Evolutionary conservation across 2,113 vertebrate species (phyloP).

Genomic region (Cepphus grylle): DNA sequence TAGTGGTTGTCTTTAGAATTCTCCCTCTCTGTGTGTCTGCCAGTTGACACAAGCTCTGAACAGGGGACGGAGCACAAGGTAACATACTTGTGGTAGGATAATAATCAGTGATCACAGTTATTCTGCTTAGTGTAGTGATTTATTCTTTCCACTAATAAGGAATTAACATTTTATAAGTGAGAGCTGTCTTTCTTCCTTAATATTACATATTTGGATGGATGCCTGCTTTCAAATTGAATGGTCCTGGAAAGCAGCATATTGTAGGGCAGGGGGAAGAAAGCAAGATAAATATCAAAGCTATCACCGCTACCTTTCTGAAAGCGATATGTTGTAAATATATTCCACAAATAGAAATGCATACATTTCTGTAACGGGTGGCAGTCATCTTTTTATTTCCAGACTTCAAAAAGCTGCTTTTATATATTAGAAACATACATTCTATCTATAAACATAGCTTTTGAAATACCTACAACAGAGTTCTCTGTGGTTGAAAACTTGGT

Average conservation of each 20-base stretch:
- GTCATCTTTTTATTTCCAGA: background rate
- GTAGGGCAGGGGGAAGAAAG: background rate
- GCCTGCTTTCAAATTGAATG: background rate
- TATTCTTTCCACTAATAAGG: background rate
- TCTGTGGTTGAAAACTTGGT: background rate
- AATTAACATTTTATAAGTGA: background rate
- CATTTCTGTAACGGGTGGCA: background rate
- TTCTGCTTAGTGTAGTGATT: background rate
- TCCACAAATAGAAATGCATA: background rate
- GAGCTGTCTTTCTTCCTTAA: background rate
- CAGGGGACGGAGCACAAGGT: background rate
- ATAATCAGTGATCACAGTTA: background rate
- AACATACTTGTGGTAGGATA: background rate
- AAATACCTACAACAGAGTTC: background rate
- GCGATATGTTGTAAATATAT: background rate
- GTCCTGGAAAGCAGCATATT: background rate
- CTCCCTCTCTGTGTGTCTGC: background rate
- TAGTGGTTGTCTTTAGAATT: background rate
- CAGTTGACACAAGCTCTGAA: background rate
- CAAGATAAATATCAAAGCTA: background rate
- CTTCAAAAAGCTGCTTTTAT: slow-evolving; percentile 28
- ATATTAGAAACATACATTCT: background rate
- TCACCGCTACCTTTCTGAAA: background rate
- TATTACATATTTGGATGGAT: background rate
- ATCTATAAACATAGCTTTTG: background rate